Evolutionary conservation across 2,113 vertebrate species (phyloP).

Genomic region (Burhinus bistriatus): DNA sequence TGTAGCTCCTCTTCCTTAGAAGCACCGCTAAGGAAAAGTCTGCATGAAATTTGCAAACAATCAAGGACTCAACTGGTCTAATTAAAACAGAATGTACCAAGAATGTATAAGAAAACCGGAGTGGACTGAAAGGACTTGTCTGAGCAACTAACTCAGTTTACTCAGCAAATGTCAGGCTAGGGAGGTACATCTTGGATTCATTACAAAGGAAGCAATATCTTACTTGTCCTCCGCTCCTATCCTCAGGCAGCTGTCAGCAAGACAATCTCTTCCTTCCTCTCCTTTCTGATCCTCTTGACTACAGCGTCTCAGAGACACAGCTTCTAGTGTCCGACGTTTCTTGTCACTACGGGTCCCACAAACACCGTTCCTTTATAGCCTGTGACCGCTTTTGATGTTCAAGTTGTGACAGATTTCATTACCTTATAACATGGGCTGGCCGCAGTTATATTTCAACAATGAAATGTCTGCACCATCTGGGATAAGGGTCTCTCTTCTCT

Average conservation of each 20-base stretch:
- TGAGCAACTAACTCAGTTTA: conserved; percentile 17
- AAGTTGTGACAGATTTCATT: conserved; percentile 56
- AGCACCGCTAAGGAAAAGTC: conserved; percentile 27
- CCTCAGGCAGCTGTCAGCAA: conserved; percentile 57
- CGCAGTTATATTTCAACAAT: conserved; percentile 50
- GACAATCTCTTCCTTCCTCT: conserved; percentile 63
- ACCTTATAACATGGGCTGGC: conserved; percentile 37
- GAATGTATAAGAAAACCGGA: conserved; percentile 31
- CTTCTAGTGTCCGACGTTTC: background rate
- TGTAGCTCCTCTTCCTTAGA: conserved; percentile 25
- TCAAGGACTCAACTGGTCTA: conserved; percentile 31
- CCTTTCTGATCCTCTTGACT: conserved; percentile 53
- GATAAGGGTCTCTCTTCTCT: conserved; percentile 45
- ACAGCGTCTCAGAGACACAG: background rate
- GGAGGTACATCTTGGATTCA: conserved; percentile 62
- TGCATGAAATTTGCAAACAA: conserved; percentile 53
- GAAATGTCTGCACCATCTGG: conserved; percentile 62
- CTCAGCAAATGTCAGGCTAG: conserved; percentile 1
- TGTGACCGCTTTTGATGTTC: conserved; percentile 63
- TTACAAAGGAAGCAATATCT: conserved; percentile 67
- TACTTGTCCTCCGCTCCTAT: conserved; percentile 47
- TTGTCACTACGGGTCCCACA: conserved; percentile 18
- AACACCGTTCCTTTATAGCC: conserved; percentile 33
- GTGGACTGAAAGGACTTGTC: conserved; percentile 13
- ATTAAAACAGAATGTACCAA: conserved; percentile 60